Conservation (phyloP, 2,888 invertebrate genomes). For the Sarcophaga carnaria region DNA sequence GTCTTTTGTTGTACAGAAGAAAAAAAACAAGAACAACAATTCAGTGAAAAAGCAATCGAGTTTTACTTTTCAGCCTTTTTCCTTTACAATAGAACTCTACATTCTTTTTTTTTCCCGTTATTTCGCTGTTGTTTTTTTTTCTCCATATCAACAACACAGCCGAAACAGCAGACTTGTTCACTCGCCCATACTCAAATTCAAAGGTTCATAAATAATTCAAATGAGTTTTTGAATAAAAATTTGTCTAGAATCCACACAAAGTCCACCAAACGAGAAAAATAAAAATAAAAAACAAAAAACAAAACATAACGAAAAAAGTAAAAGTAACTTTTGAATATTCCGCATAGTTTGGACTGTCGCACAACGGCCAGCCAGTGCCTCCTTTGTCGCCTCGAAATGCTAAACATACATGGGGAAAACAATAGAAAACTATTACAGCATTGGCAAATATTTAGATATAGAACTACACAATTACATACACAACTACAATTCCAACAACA, state of each 20-base stretch:
- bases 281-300: neutral
- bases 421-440: conserved; percentile 1
- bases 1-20: conserved; percentile 39
- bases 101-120: neutral
- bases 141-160: conserved; percentile 13
- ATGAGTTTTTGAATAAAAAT: conserved; percentile 56
- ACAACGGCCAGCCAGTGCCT: neutral
- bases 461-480: neutral
- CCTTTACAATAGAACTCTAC: conserved; percentile 1
- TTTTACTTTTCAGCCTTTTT: neutral
- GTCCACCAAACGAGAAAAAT: conserved; percentile 27
- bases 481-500: neutral
- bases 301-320: conserved; percentile 12
- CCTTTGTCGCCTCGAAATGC: neutral
- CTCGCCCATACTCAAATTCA: conserved; percentile 8
- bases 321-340: conserved; percentile 44
- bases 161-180: neutral
- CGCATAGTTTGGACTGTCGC: neutral
- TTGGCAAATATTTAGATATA: too few species aligned
- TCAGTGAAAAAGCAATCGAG: neutral
- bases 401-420: neutral
- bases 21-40: neutral
- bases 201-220: conserved; percentile 66
- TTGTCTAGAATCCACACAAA: conserved; percentile 48
- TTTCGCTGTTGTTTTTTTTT: conserved; percentile 16